phyloP scores from a whole-genome alignment of 2,113 vertebrate species.

The Hydrolagus affinis region DNA sequence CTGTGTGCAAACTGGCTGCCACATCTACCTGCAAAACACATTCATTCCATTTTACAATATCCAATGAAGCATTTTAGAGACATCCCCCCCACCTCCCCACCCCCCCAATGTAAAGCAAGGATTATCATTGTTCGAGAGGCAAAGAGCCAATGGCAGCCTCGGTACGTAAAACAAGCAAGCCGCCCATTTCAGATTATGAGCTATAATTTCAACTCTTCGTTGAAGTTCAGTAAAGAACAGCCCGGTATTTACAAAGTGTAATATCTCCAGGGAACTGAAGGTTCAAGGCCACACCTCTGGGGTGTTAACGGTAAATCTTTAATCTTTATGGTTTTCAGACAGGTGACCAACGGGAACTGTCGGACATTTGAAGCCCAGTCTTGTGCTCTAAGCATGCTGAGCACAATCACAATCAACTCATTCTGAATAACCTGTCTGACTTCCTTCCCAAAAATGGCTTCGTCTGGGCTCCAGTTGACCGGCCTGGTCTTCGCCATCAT shows the following conservation, averaged over 20 bases:
- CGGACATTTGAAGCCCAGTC: background rate
- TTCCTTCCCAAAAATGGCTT: constrained; percentile 59
- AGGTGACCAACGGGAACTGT: background rate
- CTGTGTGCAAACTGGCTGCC: too few species aligned
- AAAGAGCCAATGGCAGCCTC: background rate
- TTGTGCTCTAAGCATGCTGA: background rate
- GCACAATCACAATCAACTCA: background rate
- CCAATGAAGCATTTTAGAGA: too few species aligned
- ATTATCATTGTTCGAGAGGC: background rate
- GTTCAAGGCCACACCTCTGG: background rate
- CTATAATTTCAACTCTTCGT: background rate
- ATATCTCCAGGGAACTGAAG: background rate
- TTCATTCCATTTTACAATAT: too few species aligned
- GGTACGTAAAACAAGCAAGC: background rate
- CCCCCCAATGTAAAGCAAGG: background rate
- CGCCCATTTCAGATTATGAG: background rate
- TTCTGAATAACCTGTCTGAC: background rate
- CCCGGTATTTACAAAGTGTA: background rate
- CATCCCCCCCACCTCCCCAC: too few species aligned
- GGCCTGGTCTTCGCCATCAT: constrained; percentile 76
- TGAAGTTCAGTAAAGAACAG: background rate
- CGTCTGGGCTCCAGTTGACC: constrained; percentile 74
- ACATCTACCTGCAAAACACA: too few species aligned
- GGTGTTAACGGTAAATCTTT: constrained; percentile 7
- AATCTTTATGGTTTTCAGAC: constrained; percentile 23